Evolutionary conservation across 2,888 invertebrate genomes (phyloP).

Genomic region (Maniola hyperantus): DNA sequence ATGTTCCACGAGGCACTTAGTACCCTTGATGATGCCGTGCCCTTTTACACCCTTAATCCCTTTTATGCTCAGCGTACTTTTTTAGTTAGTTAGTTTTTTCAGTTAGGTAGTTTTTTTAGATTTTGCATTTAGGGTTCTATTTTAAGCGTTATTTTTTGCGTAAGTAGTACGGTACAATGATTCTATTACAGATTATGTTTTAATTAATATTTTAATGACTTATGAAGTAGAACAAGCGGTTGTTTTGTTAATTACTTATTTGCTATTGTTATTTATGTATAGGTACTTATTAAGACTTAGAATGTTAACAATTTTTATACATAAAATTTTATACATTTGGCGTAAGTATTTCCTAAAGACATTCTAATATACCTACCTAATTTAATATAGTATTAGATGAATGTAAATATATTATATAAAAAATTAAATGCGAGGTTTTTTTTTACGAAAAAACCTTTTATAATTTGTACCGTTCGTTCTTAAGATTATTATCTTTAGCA

Average conservation of each 20-base stretch:
- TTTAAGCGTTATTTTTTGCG: no score
- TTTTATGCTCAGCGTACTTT: slow-evolving; percentile 13
- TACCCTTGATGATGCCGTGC: slow-evolving; percentile 5
- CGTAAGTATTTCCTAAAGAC: slow-evolving; percentile 16
- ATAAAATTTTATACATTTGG: slow-evolving; percentile 9
- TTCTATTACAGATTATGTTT: no score
- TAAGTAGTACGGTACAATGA: no score
- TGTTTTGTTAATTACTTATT: no score
- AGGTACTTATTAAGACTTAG: neutral
- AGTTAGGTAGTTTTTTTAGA: neutral
- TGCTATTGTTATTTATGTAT: no score
- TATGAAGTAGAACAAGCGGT: no score
- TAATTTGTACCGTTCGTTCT: neutral
- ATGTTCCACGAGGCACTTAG: neutral
- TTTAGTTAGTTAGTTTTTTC: slow-evolving; percentile 6
- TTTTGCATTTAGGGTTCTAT: neutral
- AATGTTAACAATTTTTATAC: neutral
- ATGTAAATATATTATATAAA: neutral
- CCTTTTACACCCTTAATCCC: slow-evolving; percentile 8
- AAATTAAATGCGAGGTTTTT: neutral
- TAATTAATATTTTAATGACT: no score
- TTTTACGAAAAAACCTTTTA: neutral
- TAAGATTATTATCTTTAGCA: no score
- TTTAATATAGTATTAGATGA: neutral
- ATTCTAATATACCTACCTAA: neutral